phyloP scores from a whole-genome alignment of 2,113 vertebrate genomes.

The Indicator maculatus region DNA sequence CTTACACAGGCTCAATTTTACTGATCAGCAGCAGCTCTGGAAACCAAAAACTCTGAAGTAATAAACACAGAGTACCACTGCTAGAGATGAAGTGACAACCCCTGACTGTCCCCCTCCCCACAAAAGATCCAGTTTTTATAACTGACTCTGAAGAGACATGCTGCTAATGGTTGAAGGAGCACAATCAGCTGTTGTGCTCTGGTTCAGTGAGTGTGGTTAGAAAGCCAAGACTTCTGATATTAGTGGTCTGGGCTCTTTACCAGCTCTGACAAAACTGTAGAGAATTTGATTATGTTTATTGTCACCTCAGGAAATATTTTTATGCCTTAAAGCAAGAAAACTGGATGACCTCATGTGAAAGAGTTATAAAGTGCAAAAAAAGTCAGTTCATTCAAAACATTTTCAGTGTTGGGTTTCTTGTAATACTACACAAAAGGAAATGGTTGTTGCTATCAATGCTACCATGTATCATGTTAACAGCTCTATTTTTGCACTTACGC shows the following conservation, averaged over 20 bases:
- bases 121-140: neutral
- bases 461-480: slow-evolving; percentile 3
- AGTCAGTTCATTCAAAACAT: slow-evolving; percentile 9
- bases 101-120: neutral
- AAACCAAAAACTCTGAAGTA: neutral
- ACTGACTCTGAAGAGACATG: accelerated
- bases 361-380: neutral
- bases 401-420: slow-evolving; percentile 1
- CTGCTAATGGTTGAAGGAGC: neutral
- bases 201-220: neutral
- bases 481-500: slow-evolving; percentile 34
- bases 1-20: neutral
- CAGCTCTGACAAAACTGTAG: slow-evolving; percentile 13
- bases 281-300: neutral
- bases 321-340: slow-evolving; percentile 5
- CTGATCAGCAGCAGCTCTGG: neutral
- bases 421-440: slow-evolving; percentile 58
- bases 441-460: slow-evolving; percentile 19
- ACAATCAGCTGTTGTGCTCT: neutral
- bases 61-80: neutral
- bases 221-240: neutral
- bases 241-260: slow-evolving; percentile 19
- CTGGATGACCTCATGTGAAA: neutral
- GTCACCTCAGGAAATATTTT: slow-evolving; percentile 47
- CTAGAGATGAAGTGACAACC: neutral